Base-by-base conservation (phyloP, 2,888 invertebrate genomes). In the Lepidocyrtinus sp. region DNA sequence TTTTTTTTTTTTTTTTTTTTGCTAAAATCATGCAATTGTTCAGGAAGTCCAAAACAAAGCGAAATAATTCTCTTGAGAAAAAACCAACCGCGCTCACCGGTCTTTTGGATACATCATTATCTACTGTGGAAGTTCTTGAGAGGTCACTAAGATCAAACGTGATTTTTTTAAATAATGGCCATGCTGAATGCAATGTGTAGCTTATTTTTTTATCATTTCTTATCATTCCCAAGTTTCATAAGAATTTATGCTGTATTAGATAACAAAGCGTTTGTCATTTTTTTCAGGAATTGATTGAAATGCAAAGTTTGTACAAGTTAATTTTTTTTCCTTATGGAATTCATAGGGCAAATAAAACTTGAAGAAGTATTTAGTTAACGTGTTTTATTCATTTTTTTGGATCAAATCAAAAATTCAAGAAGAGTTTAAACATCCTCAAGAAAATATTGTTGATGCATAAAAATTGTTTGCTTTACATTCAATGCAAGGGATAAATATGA, bases 71-170 rank as follows among this genome's bases (percentile, higher is more conserved):
- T 50, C 50, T n/a, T 15, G 17, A 12, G 50, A 12, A 50, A 50
- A 50, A 50, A 50, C 5, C 5, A 5, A 36, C 36, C 36, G 36
- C 50, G 17, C 50, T 17, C 50, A 50, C 50, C 50, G 50, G 50
- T 50, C 17, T 50, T 50, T 12, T 50, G 50, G 17, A 36, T 50
- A 50, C 50, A 50, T 50, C 50, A 50, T 50, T 50, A 50, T 50
- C 50, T n/a, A 50, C 17, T 50, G 50, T 50, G 50, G 22, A 71
- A 12, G 62, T 17, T 24, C 27, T 22, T 61, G 26, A 25, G 12
- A 27, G 70, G 75, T 76, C 70, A 76, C 27, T 26, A 55, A 36
- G 69, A 69, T 76, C 63, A 69, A 26, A 70, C 75, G 75, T 76
- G 75, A 64, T 62, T 63, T 63, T 19, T 75, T 19, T 75, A 69